These are phyloP conservation scores for Neoniphon sammara DNA, from an alignment of 2,797 vertebrate genomes.

Conservation along the genomic window DNA sequence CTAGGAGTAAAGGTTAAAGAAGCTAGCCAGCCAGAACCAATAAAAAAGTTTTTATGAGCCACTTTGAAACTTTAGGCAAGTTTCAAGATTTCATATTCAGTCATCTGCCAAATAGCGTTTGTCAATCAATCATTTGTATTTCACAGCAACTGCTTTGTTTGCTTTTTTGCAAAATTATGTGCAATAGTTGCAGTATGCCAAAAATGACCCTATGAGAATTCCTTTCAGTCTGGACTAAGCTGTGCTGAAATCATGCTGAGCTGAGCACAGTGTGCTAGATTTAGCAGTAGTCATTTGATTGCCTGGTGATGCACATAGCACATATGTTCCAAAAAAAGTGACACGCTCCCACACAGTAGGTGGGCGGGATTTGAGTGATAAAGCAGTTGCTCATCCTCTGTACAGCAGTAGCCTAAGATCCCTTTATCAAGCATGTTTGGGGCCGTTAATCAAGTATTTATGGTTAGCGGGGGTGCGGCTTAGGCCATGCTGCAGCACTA, in stretches of 20 bases:
- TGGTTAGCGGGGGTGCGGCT: constrained; percentile 74
- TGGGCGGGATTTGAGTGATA: constrained; percentile 79
- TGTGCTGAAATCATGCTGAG: constrained; percentile 53
- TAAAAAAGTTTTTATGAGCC: constrained; percentile 36
- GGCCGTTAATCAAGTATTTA: constrained; percentile 83
- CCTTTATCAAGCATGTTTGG: constrained; percentile 78
- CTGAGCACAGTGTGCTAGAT: constrained; percentile 54
- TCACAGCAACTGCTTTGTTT: constrained; percentile 3
- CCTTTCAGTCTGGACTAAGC: constrained; percentile 53
- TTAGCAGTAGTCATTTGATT: constrained; percentile 65
- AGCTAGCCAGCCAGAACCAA: constrained; percentile 40
- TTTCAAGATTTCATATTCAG: constrained; percentile 38
- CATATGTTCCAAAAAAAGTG: constrained; percentile 80
- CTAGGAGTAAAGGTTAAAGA: constrained; percentile 53
- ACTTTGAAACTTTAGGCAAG: constrained; percentile 33
- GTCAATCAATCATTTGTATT: constrained; percentile 35
- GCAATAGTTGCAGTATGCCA: constrained; percentile 48
- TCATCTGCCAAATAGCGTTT: constrained; percentile 22
- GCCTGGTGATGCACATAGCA: constrained; percentile 68
- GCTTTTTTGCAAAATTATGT: constrained; percentile 33
- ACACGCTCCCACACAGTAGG: constrained; percentile 80
- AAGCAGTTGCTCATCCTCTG: constrained; percentile 77
- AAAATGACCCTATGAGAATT: constrained; percentile 54
- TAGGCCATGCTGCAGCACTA: constrained; percentile 67
- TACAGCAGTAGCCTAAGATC: constrained; percentile 67